Evolutionary conservation across 2,888 invertebrate species (phyloP), one percentile per base, ranked within the genome.

Genomic region (Lacanobia oleracea): DNA sequence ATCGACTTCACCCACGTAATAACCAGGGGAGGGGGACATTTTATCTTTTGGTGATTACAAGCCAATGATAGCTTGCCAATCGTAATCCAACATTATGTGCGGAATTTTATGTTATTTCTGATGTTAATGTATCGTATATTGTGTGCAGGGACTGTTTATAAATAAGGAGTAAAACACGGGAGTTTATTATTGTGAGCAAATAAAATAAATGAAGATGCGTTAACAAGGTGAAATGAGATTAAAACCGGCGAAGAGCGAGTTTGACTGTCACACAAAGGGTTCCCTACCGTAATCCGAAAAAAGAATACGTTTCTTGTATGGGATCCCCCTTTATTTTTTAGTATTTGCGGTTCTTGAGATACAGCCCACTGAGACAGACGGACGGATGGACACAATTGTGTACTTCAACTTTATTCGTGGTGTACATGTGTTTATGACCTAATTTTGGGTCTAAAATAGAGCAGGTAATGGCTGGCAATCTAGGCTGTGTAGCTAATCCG

Each of bases 31-130:
- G 5, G 2, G 33, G 5, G 33, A 33, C 33, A 33, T 33, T 33
- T 33, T 6, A 33, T 6, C 2, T 33, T 33, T 33, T 33, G 33
- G 5, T 33, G 33, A 33, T 33, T 6, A 33, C 33, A 33, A 2
- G 33, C 33, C 33, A 5, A 33, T 33, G 33, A 33, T 33, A 33
- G 5, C 33, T 33, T 33, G 65, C 79, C 84, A 75, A 75, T 33
- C 80, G 83, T 86, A 88, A 89, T 86, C 87, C 87, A 81, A 78
- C 84, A 87, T 78, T 84, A 62, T 90, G 88, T 88, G 89, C 82
- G 83, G 88, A 90, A 88, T 89, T 89, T 90, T 89, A 87, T 77
- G 79, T 87, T 87, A 81, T 88, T 88, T 85, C 81, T 87, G 86
- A 84, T 87, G 77, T 83, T 87, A 85, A 85, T 86, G 85, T 82